These are phyloP conservation scores for Neosilurus mollespiculum DNA, from an alignment of 2,797 vertebrate genomes.

Conservation along the genomic window DNA sequence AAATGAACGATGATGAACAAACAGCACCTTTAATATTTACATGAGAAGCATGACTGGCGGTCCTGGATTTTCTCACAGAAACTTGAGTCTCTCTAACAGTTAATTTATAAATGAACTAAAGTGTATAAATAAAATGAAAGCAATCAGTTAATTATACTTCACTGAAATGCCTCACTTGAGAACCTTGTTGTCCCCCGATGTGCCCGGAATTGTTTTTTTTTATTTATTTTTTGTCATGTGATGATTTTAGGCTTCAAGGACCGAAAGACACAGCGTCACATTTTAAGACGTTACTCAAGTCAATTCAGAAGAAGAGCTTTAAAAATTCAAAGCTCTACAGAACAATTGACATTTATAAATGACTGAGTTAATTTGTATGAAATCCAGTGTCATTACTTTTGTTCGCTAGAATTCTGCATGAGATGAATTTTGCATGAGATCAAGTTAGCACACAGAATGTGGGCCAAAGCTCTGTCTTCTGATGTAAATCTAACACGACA, in stretches of 20 bases:
- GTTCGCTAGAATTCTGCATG: conserved; percentile 7
- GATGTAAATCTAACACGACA: conserved; percentile 17
- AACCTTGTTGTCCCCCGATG: not conserved
- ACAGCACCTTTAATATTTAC: not conserved
- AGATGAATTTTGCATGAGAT: conserved; percentile 28
- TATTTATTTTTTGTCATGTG: not conserved
- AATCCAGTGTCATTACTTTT: conserved; percentile 19
- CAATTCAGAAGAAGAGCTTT: not conserved
- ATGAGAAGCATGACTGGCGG: not conserved
- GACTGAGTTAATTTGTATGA: conserved; percentile 26
- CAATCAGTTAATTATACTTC: conserved; percentile 12
- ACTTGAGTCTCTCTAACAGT: not conserved
- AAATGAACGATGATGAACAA: too few species aligned
- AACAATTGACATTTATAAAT: conserved; percentile 14
- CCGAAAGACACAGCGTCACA: not conserved
- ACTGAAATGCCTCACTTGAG: not conserved
- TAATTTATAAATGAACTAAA: not conserved
- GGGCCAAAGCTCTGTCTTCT: conserved; percentile 17
- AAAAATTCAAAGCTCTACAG: not conserved
- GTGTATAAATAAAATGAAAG: too few species aligned
- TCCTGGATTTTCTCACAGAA: not conserved
- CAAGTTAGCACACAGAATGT: conserved; percentile 19
- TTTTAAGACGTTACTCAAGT: not conserved
- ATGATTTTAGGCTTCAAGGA: not conserved
- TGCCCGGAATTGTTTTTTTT: not conserved